Percentiles rank a stretch among this genome's conserved stretches.
Evolutionary conservation across 2,113 vertebrate genomes (phyloP).

Genomic region (Upupa epops): DNA sequence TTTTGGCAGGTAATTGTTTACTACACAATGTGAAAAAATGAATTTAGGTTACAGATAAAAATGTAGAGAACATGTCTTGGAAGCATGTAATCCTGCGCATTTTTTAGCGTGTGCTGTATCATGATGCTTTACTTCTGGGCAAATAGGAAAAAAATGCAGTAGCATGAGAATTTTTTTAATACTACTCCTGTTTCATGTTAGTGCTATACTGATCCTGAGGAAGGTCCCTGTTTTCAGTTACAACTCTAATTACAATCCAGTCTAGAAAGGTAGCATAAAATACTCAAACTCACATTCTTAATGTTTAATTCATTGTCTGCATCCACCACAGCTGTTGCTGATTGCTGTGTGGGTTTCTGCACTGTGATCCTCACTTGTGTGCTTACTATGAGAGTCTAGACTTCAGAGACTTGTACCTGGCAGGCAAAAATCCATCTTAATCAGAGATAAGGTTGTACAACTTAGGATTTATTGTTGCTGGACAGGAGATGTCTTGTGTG

Average conservation of each 20-base stretch:
- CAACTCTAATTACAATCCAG: neutral
- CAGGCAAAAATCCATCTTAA: conserved; percentile 12
- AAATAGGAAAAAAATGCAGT: neutral
- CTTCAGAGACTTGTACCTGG: neutral
- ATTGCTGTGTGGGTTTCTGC: neutral
- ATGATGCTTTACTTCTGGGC: neutral
- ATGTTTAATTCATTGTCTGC: neutral
- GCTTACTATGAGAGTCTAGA: neutral
- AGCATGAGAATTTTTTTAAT: neutral
- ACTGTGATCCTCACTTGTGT: neutral
- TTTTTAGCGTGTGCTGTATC: neutral
- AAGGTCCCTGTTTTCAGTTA: conserved; percentile 8
- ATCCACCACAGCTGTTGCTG: neutral
- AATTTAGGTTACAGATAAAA: neutral
- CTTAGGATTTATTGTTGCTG: neutral
- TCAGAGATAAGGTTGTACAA: neutral
- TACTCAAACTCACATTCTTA: neutral
- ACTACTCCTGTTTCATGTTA: conserved; percentile 4
- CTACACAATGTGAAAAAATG: conserved; percentile 8
- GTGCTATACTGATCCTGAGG: neutral
- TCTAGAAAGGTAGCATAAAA: neutral
- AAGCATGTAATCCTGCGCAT: neutral
- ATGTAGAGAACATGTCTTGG: neutral
- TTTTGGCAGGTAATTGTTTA: conserved; percentile 89
- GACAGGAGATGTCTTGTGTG: neutral